Conservation (phyloP, 92 coral and sea anemone species). For the Epizoanthus stellaris region DNA sequence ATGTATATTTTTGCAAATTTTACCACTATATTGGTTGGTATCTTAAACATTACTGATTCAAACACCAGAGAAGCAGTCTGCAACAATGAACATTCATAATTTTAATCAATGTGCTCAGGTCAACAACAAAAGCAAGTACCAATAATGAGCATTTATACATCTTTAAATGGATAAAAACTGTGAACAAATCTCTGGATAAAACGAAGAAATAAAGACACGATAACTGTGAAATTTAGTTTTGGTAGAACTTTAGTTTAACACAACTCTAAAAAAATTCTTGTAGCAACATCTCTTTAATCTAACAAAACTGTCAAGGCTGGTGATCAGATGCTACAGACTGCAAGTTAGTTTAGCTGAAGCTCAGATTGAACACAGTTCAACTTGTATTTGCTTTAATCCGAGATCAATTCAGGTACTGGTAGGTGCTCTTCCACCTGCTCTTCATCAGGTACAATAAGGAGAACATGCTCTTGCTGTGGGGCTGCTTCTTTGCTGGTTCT, state of each 20-base stretch:
- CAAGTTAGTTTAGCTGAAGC: neutral
- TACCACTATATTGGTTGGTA: too few species aligned
- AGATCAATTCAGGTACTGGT: neutral
- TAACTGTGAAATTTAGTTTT: neutral
- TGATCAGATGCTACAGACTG: neutral
- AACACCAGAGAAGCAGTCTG: too few species aligned
- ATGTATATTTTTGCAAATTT: too few species aligned
- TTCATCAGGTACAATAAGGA: constrained; percentile 4
- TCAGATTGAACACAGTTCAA: constrained; percentile 12
- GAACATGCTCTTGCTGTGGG: neutral
- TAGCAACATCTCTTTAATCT: neutral
- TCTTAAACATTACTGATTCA: too few species aligned
- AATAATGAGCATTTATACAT: neutral
- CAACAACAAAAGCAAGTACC: constrained; percentile 5
- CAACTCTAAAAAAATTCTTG: neutral
- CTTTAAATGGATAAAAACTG: neutral
- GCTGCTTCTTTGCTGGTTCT: neutral
- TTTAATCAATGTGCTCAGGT: neutral
- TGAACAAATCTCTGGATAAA: constrained; percentile 7
- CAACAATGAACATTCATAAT: too few species aligned
- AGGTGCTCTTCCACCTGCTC: constrained; percentile 16
- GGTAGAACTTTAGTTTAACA: neutral
- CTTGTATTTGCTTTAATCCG: constrained; percentile 1
- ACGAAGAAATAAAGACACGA: neutral
- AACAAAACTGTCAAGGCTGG: neutral